Percentiles rank a stretch among this genome's conserved stretches.
Conservation (phyloP, 2,113 vertebrate genomes). For the Machaerirhynchus nigripectus region DNA sequence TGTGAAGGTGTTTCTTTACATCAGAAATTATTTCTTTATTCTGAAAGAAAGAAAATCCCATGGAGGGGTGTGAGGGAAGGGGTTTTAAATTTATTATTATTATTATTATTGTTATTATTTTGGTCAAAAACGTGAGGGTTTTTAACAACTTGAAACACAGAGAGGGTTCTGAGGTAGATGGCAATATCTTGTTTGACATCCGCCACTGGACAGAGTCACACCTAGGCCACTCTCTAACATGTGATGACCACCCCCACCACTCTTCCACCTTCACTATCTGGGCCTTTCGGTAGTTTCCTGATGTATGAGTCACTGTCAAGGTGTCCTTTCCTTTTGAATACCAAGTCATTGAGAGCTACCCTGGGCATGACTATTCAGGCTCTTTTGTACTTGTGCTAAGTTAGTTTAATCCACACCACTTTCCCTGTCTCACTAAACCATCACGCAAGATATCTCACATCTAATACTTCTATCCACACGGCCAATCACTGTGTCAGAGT, state of each 20-base stretch:
- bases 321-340: background rate
- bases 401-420: background rate
- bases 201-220: background rate
- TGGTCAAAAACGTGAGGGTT: background rate
- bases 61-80: rapidly evolving
- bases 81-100: background rate
- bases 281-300: background rate
- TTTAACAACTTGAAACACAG: background rate
- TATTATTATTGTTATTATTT: background rate
- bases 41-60: background rate
- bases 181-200: background rate
- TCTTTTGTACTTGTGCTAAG: background rate
- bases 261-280: background rate
- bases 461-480: background rate
- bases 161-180: background rate
- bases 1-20: background rate
- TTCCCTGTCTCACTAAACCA: background rate
- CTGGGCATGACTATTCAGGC: background rate
- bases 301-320: background rate
- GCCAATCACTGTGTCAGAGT: background rate
- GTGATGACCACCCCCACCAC: background rate
- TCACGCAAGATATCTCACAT: background rate
- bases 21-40: background rate
- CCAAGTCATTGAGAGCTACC: background rate
- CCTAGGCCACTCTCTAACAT: background rate